These are phyloP conservation scores for Pimephales promelas DNA, from an alignment of 2,113 vertebrate species.

Conservation along the genomic window DNA sequence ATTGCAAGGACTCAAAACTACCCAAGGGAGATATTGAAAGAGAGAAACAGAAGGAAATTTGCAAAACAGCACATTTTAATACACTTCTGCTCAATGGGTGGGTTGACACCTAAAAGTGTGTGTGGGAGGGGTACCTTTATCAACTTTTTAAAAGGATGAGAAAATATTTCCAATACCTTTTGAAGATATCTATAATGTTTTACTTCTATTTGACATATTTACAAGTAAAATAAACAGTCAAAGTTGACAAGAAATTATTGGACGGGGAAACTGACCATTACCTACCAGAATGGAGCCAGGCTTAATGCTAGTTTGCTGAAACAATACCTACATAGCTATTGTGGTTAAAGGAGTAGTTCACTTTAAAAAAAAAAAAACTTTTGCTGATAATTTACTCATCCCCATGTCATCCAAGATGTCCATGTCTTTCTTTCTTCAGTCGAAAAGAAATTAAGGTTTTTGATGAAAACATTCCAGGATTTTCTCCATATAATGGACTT, in stretches of 20 bases:
- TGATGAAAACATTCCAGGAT: too few species aligned
- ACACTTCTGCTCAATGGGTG: not conserved
- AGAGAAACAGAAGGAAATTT: slow-evolving; percentile 17
- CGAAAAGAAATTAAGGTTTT: too few species aligned
- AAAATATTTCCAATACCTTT: not conserved
- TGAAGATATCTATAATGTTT: not conserved
- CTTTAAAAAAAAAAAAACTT: too few species aligned
- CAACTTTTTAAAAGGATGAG: not conserved
- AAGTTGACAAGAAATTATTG: not conserved
- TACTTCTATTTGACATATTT: not conserved
- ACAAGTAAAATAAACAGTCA: not conserved
- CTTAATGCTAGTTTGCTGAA: not conserved
- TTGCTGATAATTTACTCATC: too few species aligned
- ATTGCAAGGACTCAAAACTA: not conserved
- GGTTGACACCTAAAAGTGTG: not conserved
- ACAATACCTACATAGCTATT: not conserved
- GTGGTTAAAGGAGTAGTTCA: too few species aligned
- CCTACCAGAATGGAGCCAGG: not conserved
- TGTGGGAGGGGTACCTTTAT: too few species aligned
- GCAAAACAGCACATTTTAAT: slow-evolving; percentile 28
- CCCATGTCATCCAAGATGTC: too few species aligned
- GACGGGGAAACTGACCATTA: not conserved
- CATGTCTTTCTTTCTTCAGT: too few species aligned
- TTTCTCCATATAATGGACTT: too few species aligned
- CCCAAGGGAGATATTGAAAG: slow-evolving; percentile 32